Percentiles rank a stretch among this genome's conserved stretches.
Evolutionary conservation across 1,140 invertebrate species (phyloP).

Genomic region (Papilio glaucus): DNA sequence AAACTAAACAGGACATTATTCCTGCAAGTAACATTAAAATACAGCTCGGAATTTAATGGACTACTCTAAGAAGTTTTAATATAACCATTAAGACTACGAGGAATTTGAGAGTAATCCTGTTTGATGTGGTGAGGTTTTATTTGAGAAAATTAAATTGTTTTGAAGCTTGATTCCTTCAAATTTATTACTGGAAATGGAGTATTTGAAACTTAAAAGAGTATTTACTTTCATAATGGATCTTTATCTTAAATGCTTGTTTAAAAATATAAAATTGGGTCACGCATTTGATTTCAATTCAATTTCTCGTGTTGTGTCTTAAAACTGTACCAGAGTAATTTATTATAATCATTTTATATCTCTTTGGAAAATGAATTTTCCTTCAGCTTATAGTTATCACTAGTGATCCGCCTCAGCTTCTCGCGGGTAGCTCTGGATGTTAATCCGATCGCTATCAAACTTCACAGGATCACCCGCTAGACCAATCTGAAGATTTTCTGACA

Average conservation of each 20-base stretch:
- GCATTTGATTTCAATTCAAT: too few species aligned
- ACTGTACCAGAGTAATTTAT: too few species aligned
- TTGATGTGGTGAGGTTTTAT: slow-evolving; percentile 19
- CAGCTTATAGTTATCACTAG: too few species aligned
- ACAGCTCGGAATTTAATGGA: slow-evolving; percentile 3
- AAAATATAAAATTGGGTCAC: background rate
- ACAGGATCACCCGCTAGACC: too few species aligned
- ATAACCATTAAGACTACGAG: slow-evolving; percentile 17
- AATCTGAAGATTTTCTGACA: too few species aligned
- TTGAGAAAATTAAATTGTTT: slow-evolving; percentile 23
- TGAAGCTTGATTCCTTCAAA: background rate
- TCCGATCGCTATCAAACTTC: too few species aligned
- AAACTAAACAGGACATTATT: slow-evolving; percentile 15
- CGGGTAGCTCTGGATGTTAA: too few species aligned
- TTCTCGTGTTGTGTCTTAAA: too few species aligned
- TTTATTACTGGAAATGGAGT: background rate
- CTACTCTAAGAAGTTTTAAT: slow-evolving; percentile 8
- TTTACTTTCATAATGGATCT: background rate
- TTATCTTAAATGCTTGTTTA: background rate
- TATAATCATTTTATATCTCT: too few species aligned
- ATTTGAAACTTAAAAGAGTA: background rate
- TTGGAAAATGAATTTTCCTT: too few species aligned
- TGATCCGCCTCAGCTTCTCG: too few species aligned
- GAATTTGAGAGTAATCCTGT: slow-evolving; percentile 25
- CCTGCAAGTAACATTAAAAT: slow-evolving; percentile 22